Percentiles rank a stretch among this genome's conserved stretches.
phyloP scores from a whole-genome alignment of 2,113 vertebrate species.

The Lanius collurio region DNA sequence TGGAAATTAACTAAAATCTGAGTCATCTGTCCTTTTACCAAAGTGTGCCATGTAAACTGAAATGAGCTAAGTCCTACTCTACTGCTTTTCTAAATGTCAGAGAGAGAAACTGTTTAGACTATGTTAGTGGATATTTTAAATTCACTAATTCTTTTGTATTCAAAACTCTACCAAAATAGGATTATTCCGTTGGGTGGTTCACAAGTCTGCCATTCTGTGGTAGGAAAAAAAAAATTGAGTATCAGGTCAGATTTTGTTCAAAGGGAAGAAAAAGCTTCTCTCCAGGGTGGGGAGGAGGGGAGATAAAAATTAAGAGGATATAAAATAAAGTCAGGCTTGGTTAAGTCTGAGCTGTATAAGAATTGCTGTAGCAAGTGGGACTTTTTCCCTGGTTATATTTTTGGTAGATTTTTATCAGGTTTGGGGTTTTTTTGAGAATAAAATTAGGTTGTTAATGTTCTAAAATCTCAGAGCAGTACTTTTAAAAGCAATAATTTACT shows the following conservation, averaged over 20 bases:
- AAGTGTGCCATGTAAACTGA: neutral
- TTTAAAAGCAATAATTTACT: constrained; percentile 69
- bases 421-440: neutral
- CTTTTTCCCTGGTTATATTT: neutral
- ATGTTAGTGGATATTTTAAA: neutral
- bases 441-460: constrained; percentile 14
- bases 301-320: neutral
- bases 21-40: neutral
- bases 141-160: neutral
- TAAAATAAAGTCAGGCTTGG: neutral
- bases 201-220: neutral
- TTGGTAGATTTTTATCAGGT: neutral
- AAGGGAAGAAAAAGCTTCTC: neutral
- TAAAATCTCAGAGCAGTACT: constrained; percentile 42
- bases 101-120: neutral
- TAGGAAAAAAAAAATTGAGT: neutral
- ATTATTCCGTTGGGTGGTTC: neutral
- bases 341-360: neutral
- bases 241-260: neutral
- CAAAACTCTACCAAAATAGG: neutral
- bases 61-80: neutral
- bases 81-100: neutral
- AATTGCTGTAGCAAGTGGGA: neutral
- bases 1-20: neutral
- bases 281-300: neutral